A percentile compares a stretch with the other conserved stretches of the same genome.
phyloP scores from a whole-genome alignment of 1,140 invertebrate species.

The Antheraea mylitta region DNA sequence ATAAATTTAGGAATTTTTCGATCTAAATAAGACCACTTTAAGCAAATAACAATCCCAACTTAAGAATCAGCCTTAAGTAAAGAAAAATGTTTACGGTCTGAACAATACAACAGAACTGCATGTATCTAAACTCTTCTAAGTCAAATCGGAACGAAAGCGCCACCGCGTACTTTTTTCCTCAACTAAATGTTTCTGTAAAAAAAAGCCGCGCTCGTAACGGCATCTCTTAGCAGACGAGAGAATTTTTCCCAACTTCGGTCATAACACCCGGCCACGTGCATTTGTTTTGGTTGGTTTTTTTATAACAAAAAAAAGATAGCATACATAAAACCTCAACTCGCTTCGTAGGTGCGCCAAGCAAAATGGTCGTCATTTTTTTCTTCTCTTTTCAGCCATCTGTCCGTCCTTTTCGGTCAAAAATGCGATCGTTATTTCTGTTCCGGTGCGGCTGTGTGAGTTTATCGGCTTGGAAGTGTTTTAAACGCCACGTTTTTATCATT shows the following conservation, averaged over 20 bases:
- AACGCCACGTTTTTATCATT: conserved; percentile 34
- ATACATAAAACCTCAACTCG: conserved; percentile 72
- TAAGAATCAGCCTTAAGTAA: not conserved
- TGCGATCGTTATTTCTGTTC: conserved; percentile 79
- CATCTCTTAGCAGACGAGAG: conserved; percentile 68
- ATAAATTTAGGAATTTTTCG: not conserved
- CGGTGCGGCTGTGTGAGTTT: conserved; percentile 72
- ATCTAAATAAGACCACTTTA: not conserved
- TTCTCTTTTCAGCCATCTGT: conserved; percentile 78
- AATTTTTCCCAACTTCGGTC: conserved; percentile 69
- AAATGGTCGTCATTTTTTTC: conserved; percentile 78
- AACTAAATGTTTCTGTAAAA: conserved; percentile 59
- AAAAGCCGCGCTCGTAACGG: conserved; percentile 62
- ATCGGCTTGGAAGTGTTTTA: conserved; percentile 48
- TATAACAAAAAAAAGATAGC: conserved; percentile 73
- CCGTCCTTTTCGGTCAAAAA: conserved; percentile 79
- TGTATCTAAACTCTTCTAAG: not conserved
- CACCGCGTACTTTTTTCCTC: conserved; percentile 61
- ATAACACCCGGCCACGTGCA: conserved; percentile 77
- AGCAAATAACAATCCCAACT: not conserved
- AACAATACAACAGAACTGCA: not conserved
- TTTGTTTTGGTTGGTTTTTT: conserved; percentile 78
- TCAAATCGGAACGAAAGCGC: conserved; percentile 40
- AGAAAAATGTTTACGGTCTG: not conserved
- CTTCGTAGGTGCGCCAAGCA: conserved; percentile 71